Evolutionary conservation across 1,140 invertebrate genomes (phyloP).

Genomic region (Cydia pomonella): DNA sequence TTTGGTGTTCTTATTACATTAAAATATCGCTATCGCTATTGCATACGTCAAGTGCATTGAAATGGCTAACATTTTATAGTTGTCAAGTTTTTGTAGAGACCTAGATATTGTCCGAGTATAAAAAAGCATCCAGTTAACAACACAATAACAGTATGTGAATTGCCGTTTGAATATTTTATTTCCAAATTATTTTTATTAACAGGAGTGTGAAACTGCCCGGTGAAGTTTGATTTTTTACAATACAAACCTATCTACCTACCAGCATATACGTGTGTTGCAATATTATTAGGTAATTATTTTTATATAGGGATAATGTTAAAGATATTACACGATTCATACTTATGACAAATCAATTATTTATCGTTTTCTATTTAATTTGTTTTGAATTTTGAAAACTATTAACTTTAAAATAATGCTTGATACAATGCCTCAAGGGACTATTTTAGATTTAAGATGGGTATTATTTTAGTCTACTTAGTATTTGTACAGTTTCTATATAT

Average conservation of each 20-base stretch:
- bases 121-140: not conserved
- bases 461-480: too few species aligned
- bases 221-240: too few species aligned
- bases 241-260: too few species aligned
- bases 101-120: not conserved
- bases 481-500: too few species aligned
- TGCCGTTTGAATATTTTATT: constrained; percentile 5
- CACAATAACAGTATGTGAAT: not conserved
- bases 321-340: not conserved
- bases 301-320: not conserved
- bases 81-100: not conserved
- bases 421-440: too few species aligned
- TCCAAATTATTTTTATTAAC: not conserved
- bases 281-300: not conserved
- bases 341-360: too few species aligned
- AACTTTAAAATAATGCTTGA: too few species aligned
- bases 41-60: constrained; percentile 1
- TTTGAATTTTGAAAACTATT: too few species aligned
- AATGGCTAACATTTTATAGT: not conserved
- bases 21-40: not conserved
- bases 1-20: constrained; percentile 5
- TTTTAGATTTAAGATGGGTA: too few species aligned
- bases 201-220: too few species aligned
- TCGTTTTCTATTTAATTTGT: too few species aligned
- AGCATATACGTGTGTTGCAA: too few species aligned